phyloP scores from a whole-genome alignment of 2,797 vertebrate species.

The Cyclura pinguis region DNA sequence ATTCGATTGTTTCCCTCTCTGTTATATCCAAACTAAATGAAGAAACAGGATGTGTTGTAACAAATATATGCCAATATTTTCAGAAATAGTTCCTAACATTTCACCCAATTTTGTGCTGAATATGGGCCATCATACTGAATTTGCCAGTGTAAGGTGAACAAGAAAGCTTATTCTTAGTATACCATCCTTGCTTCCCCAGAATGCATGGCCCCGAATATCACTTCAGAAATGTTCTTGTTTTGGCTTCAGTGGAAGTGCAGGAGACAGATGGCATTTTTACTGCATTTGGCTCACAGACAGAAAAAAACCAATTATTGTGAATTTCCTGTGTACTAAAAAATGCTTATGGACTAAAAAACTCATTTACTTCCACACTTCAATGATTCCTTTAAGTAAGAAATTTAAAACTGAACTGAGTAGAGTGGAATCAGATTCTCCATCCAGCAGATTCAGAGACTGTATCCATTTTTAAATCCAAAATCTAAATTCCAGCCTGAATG shows the following conservation, averaged over 20 bases:
- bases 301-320: background rate
- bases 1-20: no score
- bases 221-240: conserved; percentile 29
- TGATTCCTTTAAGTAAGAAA: background rate
- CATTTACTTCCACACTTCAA: conserved; percentile 10
- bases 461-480: background rate
- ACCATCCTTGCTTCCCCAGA: background rate
- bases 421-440: background rate
- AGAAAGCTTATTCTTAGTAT: background rate
- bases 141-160: background rate
- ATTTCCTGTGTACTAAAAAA: background rate
- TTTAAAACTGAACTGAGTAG: background rate
- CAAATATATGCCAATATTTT: background rate
- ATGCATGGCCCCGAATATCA: conserved; percentile 36
- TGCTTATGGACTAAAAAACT: background rate
- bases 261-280: conserved; percentile 43
- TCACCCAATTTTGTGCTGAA: background rate
- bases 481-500: background rate
- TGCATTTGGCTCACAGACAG: conserved; percentile 35
- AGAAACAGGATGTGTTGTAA: background rate
- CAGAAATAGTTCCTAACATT: background rate
- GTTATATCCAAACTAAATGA: background rate
- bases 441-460: background rate
- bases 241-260: conserved; percentile 25
- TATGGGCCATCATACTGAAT: background rate